These are phyloP conservation scores for Drosophila ficusphila DNA, from an alignment of 1,140 invertebrate genomes.

Conservation along the genomic window DNA sequence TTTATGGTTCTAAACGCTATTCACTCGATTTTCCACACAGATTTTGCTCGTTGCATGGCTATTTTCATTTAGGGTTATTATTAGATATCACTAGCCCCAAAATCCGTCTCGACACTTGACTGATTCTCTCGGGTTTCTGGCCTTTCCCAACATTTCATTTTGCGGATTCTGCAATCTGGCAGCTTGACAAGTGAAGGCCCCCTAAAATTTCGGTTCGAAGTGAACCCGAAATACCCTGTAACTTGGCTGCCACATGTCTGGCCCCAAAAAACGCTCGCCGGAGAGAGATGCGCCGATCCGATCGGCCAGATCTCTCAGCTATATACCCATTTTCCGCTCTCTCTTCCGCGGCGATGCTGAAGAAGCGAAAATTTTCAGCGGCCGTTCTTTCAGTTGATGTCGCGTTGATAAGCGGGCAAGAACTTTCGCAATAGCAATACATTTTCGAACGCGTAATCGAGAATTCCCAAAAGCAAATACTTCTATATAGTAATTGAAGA, in stretches of 20 bases:
- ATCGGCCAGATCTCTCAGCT: conserved; percentile 12
- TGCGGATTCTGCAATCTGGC: conserved; percentile 68
- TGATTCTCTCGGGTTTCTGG: conserved; percentile 54
- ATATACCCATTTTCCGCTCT: conserved; percentile 19
- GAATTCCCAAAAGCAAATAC: conserved; percentile 24
- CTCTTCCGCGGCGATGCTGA: conserved; percentile 38
- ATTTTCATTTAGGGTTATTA: conserved; percentile 38
- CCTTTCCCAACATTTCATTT: conserved; percentile 61
- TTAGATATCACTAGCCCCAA: conserved; percentile 39
- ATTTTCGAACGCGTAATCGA: conserved; percentile 29
- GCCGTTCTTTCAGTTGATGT: conserved; percentile 67
- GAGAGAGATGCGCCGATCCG: conserved; percentile 11
- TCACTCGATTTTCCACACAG: neutral
- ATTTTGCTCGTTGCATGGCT: neutral
- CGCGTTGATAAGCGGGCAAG: conserved; percentile 60
- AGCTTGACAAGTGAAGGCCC: conserved; percentile 66
- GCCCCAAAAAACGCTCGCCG: conserved; percentile 30
- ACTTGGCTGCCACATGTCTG: conserved; percentile 70
- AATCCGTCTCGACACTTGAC: conserved; percentile 36
- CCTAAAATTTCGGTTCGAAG: conserved; percentile 6
- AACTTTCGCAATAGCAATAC: conserved; percentile 26
- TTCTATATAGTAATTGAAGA: conserved; percentile 20
- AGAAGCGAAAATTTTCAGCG: conserved; percentile 44
- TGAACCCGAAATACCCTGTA: conserved; percentile 53
- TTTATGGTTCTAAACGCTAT: neutral